Evolutionary conservation across 2,797 vertebrate species (phyloP).

Genomic region (Galago senegalensis): DNA sequence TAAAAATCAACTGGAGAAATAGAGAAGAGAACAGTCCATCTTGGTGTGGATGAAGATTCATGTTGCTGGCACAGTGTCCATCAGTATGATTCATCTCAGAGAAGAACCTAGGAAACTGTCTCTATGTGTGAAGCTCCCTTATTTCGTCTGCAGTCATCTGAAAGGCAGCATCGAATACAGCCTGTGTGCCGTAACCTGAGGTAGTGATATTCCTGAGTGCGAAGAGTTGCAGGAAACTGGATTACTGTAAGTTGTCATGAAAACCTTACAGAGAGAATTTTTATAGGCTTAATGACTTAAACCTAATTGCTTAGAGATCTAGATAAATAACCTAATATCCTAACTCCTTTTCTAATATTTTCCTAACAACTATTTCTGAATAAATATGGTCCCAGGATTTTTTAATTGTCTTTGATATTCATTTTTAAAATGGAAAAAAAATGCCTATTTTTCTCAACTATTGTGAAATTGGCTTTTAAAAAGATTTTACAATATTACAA

Average conservation of each 20-base stretch:
- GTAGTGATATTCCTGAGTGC: conserved; percentile 73
- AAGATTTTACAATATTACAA: conserved; percentile 41
- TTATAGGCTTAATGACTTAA: conserved; percentile 33
- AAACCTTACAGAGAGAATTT: conserved; percentile 34
- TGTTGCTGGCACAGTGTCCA: neutral
- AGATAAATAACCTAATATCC: conserved; percentile 42
- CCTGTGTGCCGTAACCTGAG: conserved; percentile 12
- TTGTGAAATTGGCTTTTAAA: conserved; percentile 47
- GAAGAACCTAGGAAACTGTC: neutral
- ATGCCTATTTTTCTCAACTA: conserved; percentile 49
- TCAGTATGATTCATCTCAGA: neutral
- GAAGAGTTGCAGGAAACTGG: conserved; percentile 9
- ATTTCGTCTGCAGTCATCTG: neutral
- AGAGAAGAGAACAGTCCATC: neutral
- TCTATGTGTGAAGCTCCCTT: neutral
- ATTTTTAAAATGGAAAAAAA: neutral
- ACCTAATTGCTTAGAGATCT: conserved; percentile 59
- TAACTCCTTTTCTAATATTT: conserved; percentile 44
- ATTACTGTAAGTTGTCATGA: neutral
- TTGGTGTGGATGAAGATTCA: neutral
- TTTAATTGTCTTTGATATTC: conserved; percentile 49
- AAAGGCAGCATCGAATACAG: neutral
- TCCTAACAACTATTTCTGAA: conserved; percentile 58
- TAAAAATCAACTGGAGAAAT: conserved; percentile 44
- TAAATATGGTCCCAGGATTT: conserved; percentile 75